Percentiles rank a stretch among this genome's conserved stretches.
Evolutionary conservation across 2,797 vertebrate genomes (phyloP).

Genomic region (Staurois parvus): DNA sequence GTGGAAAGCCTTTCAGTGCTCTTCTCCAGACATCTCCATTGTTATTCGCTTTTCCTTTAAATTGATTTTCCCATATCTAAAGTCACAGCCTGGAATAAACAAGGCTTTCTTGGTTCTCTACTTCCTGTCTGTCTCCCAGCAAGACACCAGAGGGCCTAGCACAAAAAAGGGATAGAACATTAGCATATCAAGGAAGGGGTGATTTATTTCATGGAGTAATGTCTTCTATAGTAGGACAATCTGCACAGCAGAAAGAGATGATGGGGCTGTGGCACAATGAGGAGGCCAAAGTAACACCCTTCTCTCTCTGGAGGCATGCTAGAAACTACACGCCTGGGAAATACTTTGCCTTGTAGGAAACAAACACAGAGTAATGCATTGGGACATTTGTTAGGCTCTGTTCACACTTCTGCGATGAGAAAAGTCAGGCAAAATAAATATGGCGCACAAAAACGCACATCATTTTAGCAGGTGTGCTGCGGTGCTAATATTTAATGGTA

Average conservation of each 20-base stretch:
- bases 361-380: no score
- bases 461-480: no score
- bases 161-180: slow-evolving; percentile 35
- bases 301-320: background rate
- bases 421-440: no score
- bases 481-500: no score
- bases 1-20: background rate
- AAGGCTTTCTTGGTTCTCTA: slow-evolving; percentile 24
- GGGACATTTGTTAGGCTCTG: no score
- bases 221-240: background rate
- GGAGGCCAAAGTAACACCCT: slow-evolving; percentile 12
- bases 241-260: slow-evolving; percentile 36
- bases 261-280: slow-evolving; percentile 4
- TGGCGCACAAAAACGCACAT: no score
- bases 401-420: no score
- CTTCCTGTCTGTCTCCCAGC: slow-evolving; percentile 41
- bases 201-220: slow-evolving; percentile 40
- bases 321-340: no score
- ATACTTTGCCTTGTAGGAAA: no score
- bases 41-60: slow-evolving; percentile 1
- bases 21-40: background rate
- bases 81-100: slow-evolving; percentile 19
- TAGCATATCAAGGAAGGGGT: slow-evolving; percentile 51
- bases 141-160: slow-evolving; percentile 35
- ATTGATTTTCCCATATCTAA: slow-evolving; percentile 45